A percentile compares a stretch with the other conserved stretches of the same genome.
These are phyloP conservation scores for Campoplex capitator DNA, from an alignment of 2,888 invertebrate species.

Conservation along the genomic window DNA sequence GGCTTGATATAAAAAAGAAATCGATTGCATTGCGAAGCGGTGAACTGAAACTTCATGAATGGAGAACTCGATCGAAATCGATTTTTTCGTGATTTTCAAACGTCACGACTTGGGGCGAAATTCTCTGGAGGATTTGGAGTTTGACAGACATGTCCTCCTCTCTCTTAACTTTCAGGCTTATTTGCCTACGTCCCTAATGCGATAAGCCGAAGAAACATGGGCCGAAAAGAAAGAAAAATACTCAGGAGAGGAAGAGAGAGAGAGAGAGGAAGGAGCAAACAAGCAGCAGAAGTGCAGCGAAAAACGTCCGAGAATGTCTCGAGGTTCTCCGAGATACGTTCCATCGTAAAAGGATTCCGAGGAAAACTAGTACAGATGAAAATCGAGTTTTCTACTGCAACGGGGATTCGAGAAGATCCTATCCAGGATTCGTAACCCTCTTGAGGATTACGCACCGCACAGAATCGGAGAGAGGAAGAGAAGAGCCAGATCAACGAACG, in stretches of 20 bases:
- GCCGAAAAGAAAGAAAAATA: not conserved
- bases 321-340: conserved; percentile 28
- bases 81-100: conserved; percentile 19
- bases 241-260: not conserved
- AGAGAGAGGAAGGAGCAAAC: not conserved
- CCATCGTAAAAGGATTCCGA: conserved; percentile 27
- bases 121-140: conserved; percentile 39
- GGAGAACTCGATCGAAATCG: not conserved
- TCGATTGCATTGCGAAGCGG: not conserved
- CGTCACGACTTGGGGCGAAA: not conserved
- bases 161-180: conserved; percentile 44
- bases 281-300: not conserved
- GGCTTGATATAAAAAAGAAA: not conserved
- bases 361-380: conserved; percentile 66
- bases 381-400: conserved; percentile 71
- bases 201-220: conserved; percentile 23
- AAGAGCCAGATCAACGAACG: conserved; percentile 21
- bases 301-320: conserved; percentile 28
- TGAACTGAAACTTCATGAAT: not conserved
- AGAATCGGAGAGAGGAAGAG: conserved; percentile 34
- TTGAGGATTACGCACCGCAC: conserved; percentile 72
- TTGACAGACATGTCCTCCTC: conserved; percentile 33
- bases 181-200: conserved; percentile 48
- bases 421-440: conserved; percentile 48
- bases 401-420: conserved; percentile 46